These are phyloP conservation scores for Asteroscopus sphinx DNA, from an alignment of 2,888 invertebrate genomes.

Conservation along the genomic window DNA sequence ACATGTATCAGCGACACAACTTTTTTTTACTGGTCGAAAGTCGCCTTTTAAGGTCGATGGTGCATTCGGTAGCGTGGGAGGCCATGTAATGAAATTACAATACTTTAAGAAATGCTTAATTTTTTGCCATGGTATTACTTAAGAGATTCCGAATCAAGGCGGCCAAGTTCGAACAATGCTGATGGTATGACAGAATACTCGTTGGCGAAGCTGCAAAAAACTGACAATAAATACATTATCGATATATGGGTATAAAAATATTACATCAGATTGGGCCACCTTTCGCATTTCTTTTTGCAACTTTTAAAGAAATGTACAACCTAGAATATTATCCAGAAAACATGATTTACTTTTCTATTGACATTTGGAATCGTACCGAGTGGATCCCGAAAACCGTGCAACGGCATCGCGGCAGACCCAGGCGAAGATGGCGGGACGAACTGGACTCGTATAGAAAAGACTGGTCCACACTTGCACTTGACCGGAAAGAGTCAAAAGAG, in stretches of 20 bases:
- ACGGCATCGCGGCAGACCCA: too few species aligned
- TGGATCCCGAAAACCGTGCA: too few species aligned
- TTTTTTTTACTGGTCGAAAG: constrained; percentile 41
- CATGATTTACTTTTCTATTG: constrained; percentile 5
- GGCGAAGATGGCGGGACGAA: too few species aligned
- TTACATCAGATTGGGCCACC: neutral
- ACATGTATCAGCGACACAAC: constrained; percentile 15
- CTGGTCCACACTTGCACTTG: too few species aligned
- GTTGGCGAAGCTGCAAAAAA: constrained; percentile 40
- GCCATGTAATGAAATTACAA: constrained; percentile 60
- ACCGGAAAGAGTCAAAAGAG: too few species aligned
- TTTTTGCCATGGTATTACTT: constrained; percentile 55
- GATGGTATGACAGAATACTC: constrained; percentile 20
- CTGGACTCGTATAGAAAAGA: too few species aligned
- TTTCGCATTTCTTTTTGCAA: constrained; percentile 4
- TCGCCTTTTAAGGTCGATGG: constrained; percentile 56
- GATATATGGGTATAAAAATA: constrained; percentile 12
- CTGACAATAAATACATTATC: constrained; percentile 10
- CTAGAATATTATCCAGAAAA: constrained; percentile 12
- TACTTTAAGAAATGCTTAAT: constrained; percentile 47
- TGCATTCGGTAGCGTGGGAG: constrained; percentile 60
- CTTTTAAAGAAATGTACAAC: constrained; percentile 17
- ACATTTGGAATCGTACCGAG: too few species aligned
- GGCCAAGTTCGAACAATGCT: constrained; percentile 54
- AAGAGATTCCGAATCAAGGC: constrained; percentile 63